phyloP scores from a whole-genome alignment of 2,888 invertebrate species.

The Nomada ruficornis region DNA sequence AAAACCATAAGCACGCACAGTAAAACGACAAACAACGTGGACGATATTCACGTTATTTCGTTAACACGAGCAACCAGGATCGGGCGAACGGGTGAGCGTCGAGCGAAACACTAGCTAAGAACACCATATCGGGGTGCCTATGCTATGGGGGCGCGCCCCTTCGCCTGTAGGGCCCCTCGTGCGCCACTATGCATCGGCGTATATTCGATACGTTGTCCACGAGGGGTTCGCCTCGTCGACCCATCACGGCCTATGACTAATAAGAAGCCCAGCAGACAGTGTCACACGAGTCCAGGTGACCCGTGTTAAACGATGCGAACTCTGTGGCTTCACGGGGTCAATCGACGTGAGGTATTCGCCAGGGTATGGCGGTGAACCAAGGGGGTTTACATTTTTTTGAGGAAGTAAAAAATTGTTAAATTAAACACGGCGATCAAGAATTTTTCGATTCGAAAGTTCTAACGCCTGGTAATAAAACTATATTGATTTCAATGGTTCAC shows the following conservation, averaged over 20 bases:
- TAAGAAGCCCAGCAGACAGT: conserved; percentile 66
- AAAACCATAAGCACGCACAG: conserved; percentile 9
- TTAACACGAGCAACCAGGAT: conserved; percentile 51
- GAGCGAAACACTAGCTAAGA: conserved; percentile 76
- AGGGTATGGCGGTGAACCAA: no score
- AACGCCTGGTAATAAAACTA: no score
- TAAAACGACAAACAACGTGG: background rate
- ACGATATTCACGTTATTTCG: conserved; percentile 44
- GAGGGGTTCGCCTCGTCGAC: conserved; percentile 73
- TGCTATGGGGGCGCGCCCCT: conserved; percentile 79
- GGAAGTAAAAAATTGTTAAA: no score
- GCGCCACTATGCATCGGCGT: conserved; percentile 52
- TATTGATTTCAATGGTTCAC: no score
- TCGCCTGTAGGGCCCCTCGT: conserved; percentile 64
- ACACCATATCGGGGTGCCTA: conserved; percentile 65
- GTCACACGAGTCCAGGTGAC: conserved; percentile 64
- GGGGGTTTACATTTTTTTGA: no score
- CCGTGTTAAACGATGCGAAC: conserved; percentile 69
- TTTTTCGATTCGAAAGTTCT: no score
- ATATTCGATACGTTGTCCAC: conserved; percentile 74
- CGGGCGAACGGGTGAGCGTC: conserved; percentile 75
- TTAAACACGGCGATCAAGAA: no score
- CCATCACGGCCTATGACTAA: conserved; percentile 72
- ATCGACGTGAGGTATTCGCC: background rate
- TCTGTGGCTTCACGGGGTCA: conserved; percentile 19